Evolutionary conservation across 2,888 invertebrate species (phyloP).

Genomic region (Unio delphinus): DNA sequence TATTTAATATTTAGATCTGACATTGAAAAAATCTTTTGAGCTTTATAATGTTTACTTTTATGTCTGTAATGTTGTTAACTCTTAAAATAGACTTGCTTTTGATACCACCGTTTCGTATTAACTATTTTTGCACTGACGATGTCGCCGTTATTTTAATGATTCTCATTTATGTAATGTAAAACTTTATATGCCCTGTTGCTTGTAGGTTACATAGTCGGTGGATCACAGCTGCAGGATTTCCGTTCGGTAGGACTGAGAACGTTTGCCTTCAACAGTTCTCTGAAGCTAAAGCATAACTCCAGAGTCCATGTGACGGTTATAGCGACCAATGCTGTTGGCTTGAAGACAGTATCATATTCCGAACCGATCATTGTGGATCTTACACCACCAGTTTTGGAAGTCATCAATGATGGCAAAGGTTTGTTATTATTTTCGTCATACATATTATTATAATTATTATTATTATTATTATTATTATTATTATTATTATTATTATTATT

Average conservation of each 20-base stretch:
- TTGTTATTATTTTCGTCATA: no score
- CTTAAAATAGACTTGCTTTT: no score
- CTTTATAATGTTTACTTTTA: no score
- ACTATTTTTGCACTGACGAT: no score
- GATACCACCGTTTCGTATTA: no score
- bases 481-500: not conserved
- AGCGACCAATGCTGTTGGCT: constrained; percentile 45
- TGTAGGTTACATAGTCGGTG: constrained; percentile 41
- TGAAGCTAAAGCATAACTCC: constrained; percentile 39
- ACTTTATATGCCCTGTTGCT: not conserved
- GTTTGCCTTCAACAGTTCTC: constrained; percentile 32
- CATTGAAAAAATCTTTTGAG: no score
- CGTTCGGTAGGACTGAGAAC: constrained; percentile 35
- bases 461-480: no score
- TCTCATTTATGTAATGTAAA: no score
- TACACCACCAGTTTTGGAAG: constrained; percentile 38
- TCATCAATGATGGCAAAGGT: constrained; percentile 37
- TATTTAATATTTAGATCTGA: no score
- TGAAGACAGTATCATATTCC: constrained; percentile 38
- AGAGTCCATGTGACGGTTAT: constrained; percentile 47
- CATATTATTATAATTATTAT: no score
- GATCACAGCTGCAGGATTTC: constrained; percentile 36
- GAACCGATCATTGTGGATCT: constrained; percentile 42
- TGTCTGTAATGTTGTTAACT: no score
- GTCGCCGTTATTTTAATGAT: no score